These are phyloP conservation scores for Phenganax marumi DNA, from an alignment of 92 coral and sea anemone genomes.

Conservation along the genomic window DNA sequence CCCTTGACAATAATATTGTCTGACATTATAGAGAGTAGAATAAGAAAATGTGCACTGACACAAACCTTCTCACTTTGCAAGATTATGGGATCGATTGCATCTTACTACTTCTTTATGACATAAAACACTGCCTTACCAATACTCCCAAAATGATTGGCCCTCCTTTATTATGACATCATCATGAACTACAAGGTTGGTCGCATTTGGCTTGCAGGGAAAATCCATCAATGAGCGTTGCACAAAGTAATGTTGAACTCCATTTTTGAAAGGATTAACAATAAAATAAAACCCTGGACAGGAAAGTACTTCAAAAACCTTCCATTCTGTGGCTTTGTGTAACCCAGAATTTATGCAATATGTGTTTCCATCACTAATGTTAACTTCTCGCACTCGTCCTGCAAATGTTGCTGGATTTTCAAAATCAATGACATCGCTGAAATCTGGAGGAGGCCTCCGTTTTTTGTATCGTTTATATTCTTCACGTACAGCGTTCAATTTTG, in stretches of 20 bases:
- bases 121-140: constrained; percentile 38
- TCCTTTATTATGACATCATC: constrained; percentile 34
- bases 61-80: no score
- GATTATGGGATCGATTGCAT: no score
- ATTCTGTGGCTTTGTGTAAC: constrained; percentile 65
- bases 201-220: constrained; percentile 86
- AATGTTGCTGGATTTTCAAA: constrained; percentile 71
- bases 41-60: no score
- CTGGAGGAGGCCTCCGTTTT: constrained; percentile 88
- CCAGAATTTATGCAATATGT: constrained; percentile 59
- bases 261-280: constrained; percentile 81
- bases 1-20: no score
- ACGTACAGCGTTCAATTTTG: constrained; percentile 69
- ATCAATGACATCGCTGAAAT: constrained; percentile 85
- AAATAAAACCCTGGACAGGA: constrained; percentile 85
- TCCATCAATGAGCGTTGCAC: constrained; percentile 80
- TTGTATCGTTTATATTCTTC: constrained; percentile 93
- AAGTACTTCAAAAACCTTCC: constrained; percentile 71
- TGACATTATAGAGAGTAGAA: no score
- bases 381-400: constrained; percentile 53
- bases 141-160: constrained; percentile 73
- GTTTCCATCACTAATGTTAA: background rate
- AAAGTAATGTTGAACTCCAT: constrained; percentile 92
- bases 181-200: constrained; percentile 79
- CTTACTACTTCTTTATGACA: background rate